Evolutionary conservation across 2,113 vertebrate genomes (phyloP), one percentile per base, ranked within the genome.

Genomic region (Benitochromis conjunctus): DNA sequence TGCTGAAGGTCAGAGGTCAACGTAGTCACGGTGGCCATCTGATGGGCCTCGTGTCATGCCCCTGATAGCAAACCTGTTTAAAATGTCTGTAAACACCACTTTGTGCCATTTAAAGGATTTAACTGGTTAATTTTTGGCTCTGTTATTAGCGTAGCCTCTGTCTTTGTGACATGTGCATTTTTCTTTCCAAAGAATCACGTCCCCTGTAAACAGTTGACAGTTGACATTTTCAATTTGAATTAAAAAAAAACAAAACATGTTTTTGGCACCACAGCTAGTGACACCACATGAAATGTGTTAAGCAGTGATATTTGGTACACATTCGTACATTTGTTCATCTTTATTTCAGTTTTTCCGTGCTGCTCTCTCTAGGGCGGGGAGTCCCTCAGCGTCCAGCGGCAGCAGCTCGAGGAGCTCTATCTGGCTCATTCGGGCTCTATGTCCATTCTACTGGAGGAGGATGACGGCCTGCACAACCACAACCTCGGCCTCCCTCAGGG

Each of bases 401-500:
- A 94, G 88, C 95, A 96, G 91, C 93, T 97, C 0, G 95, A 97
- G 90, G 93, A 93, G 78, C 92, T 97, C 18, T 96, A 96, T 83
- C 81, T 91, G 21, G 87, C 94, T 24, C 94, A 95, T 58, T 92
- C 94, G 3, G 89, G 81, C 48, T 96, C 94, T 56, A 93, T 96
- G 93, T 92, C 92, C 14, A 86, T 96, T 18, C 89, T 95, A 56
- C 87, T 95, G 41, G 94, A 94, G 82, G 94, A 95, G 7, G 90
- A 90, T 0, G 89, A 91, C 31, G 38, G 80, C 5, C 29, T 87
- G 58, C 94, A 92, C 21, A 56, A 83, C 26, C 93, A 92, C 12
- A 56, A 83, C 21, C 36, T 80, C 1, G 86, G 80, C 4, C 93
- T 96, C 51, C 95, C 96, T 16, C 93, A 93, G 54, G 93, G 94